Evolutionary conservation across 2,888 invertebrate species (phyloP), one percentile per base, ranked within the genome.

Genomic region (Meiosimyza platycephala): DNA sequence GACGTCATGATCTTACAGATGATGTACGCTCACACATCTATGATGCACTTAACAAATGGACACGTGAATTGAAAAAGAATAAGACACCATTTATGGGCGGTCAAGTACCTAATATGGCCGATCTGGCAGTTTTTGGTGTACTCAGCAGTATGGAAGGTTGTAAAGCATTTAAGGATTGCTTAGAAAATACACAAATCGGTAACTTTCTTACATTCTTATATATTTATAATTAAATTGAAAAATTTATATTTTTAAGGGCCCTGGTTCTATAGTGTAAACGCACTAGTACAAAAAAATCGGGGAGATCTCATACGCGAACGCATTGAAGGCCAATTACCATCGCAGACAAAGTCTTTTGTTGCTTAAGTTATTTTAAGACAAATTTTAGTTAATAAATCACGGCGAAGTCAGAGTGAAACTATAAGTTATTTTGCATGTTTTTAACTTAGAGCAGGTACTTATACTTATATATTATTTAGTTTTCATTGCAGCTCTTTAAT

Each of bases 111-210:
- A 95, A 98, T 85, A 89, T 99, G 9, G 95, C 98, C 0, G 99
- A 99, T 89, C 88, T 99, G 66, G 91, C 96, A 0, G 94, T 98
- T 1, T 98, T 92, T 84, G 98, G 98, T 1, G 92, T 96, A 4
- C 89, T 98, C 6, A 94, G 92, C 84, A 96, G 97, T 83, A 96
- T 98, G 84, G 97, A 98, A 87, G 98, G 98, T 0, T 97, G 97
- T 82, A 86, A 89, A 55, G 96, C 98, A 0, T 98, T 98, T 85
- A 88, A 92, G 79, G 98, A 98, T 85, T 88, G 94, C 62, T 85
- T 93, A 51, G 79, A 89, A 3, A 89, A 95, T 80, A 95, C 96
- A 0, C 90, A 92, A 66, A 92, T 98, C 67, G 90, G 90, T 52
- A 87, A 83, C 15, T 52, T 52, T 51, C 3, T 51, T 50, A 33